phyloP scores from a whole-genome alignment of 2,797 vertebrate genomes.

The Todus mexicanus region DNA sequence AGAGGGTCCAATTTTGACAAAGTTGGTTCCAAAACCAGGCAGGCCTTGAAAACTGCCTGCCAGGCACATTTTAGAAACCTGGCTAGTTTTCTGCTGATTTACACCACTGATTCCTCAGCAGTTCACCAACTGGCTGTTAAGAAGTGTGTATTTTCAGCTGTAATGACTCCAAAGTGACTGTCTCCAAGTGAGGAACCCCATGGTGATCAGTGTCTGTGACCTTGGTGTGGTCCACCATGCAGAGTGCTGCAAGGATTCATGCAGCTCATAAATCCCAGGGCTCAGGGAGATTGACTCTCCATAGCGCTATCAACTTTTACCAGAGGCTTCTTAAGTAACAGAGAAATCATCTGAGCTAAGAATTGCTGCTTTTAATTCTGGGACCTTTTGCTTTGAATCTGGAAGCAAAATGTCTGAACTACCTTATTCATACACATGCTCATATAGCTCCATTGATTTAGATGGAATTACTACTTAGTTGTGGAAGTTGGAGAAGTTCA shows the following conservation, averaged over 20 bases:
- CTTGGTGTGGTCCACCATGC: neutral
- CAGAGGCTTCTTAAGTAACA: neutral
- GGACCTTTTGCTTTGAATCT: neutral
- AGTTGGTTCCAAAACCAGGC: slow-evolving; percentile 54
- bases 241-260: neutral
- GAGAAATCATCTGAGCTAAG: neutral
- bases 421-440: neutral
- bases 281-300: neutral
- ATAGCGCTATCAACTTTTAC: neutral
- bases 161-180: neutral
- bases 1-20: slow-evolving; percentile 62
- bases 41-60: slow-evolving; percentile 46
- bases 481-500: neutral
- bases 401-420: neutral
- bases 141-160: neutral
- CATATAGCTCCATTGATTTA: neutral
- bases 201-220: neutral
- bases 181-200: neutral
- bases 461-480: neutral
- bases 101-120: neutral
- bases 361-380: neutral
- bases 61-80: slow-evolving; percentile 53
- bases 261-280: neutral
- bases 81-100: slow-evolving; percentile 20
- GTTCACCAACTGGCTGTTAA: neutral